These are phyloP conservation scores for Chromoteleia sp. DNA, from an alignment of 2,888 invertebrate species.

Conservation along the genomic window DNA sequence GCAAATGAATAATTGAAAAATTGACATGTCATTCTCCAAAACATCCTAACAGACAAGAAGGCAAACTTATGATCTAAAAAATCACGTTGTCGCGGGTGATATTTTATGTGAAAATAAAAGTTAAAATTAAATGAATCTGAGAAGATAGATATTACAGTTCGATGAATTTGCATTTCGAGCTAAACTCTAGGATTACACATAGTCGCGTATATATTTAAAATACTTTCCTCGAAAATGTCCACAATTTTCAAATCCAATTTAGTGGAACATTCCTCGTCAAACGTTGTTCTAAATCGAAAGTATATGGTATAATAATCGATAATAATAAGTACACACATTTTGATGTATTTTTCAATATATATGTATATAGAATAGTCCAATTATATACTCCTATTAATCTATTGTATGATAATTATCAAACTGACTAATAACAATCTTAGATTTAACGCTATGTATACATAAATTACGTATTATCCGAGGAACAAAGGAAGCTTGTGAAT, in stretches of 20 bases:
- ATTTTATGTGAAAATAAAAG: conserved; percentile 11
- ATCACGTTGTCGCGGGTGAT: conserved; percentile 36
- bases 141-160: conserved; percentile 42
- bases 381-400: conserved; percentile 61
- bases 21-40: neutral
- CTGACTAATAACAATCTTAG: conserved; percentile 53
- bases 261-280: conserved; percentile 71
- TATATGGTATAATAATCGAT: conserved; percentile 69
- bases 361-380: conserved; percentile 69
- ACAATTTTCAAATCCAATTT: conserved; percentile 63
- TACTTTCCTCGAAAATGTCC: conserved; percentile 70
- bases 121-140: neutral
- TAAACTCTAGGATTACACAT: conserved; percentile 40
- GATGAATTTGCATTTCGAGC: conserved; percentile 65
- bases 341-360: conserved; percentile 72
- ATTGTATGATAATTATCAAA: conserved; percentile 60
- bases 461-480: conserved; percentile 25
- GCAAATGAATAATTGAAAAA: neutral
- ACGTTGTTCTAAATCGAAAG: conserved; percentile 72
- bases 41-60: neutral
- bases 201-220: conserved; percentile 64
- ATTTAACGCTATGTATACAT: conserved; percentile 40
- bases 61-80: neutral
- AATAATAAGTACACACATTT: conserved; percentile 66
- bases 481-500: conserved; percentile 48